Evolutionary conservation across 2,888 invertebrate genomes (phyloP), one percentile per base, ranked within the genome.

Genomic region (Caenorhabditis uteleia): DNA sequence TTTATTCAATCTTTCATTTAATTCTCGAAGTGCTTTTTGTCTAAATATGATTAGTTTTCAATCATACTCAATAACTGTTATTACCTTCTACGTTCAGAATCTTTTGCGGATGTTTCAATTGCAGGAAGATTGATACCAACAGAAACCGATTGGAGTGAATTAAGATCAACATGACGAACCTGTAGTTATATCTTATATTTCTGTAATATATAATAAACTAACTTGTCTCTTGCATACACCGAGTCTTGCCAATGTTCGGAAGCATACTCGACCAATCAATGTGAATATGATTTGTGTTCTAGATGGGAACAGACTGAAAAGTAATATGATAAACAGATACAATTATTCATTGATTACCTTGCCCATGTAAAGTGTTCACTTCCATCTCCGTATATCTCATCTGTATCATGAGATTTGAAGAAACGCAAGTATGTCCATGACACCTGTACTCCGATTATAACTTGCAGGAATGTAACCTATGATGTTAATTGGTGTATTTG

Each of bases 291-390:
- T 75, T 46, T 77, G 80, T 12, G 75, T 45, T 16, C 69, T 54
- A 2, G 78, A 70, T 2, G 81, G 81, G 60, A 79, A 81, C 27
- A 80, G 55, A 34, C 79, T 80, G 64, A 40, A 72, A 33, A 25
- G 14, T 21, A 5, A 8, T 23, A n/a, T 25, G 31, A 8, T 39
- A 23, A 42, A 20, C 3, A 26, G 20, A 3, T 23, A 12, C 16
- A 45, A 36, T 51, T 10, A n/a, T n/a, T n/a, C n/a, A n/a, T n/a
- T n/a, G n/a, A n/a, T n/a, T 8, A 79, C 78, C 76, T 79, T 4
- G 78, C 74, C 81, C 81, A 81, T 16, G 79, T 70, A 58, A 81
- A 81, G 42, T 81, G 81, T 25, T 81, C 81, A 44, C 75, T 78
- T 34, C 66, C 53, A 44, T 81, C 81, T 29, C 81, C 81, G 46